Conservation (phyloP, 1,140 invertebrate species). For the Lordiphosa stackelbergi region DNA sequence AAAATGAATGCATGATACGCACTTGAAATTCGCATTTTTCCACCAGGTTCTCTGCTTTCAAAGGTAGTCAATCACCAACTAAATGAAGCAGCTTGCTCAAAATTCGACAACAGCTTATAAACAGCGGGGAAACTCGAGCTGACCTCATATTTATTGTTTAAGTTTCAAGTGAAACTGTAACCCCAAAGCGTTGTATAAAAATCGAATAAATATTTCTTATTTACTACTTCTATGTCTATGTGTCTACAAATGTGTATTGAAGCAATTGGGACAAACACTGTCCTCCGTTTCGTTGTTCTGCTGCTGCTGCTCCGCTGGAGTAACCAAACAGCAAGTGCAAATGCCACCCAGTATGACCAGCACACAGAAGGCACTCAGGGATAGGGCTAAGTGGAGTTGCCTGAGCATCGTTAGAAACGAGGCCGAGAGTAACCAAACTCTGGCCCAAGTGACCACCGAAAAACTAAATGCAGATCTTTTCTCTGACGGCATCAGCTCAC, state of each 20-base stretch:
- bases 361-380: conserved; percentile 59
- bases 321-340: conserved; percentile 52
- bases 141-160: too few relatives aligned
- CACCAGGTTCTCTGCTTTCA: too few relatives aligned
- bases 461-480: conserved; percentile 55
- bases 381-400: conserved; percentile 59
- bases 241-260: conserved; percentile 30
- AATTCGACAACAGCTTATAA: too few relatives aligned
- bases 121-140: too few relatives aligned
- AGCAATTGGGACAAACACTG: conserved; percentile 1
- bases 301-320: conserved; percentile 19
- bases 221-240: conserved; percentile 2
- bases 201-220: neutral
- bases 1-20: too few relatives aligned
- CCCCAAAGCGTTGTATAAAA: neutral
- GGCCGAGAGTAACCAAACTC: conserved; percentile 69
- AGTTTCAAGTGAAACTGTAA: neutral
- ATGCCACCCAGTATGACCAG: conserved; percentile 65
- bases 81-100: too few relatives aligned
- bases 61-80: too few relatives aligned
- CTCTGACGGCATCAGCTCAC: conserved; percentile 50
- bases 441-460: conserved; percentile 61
- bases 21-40: too few relatives aligned
- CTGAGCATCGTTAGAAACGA: conserved; percentile 65
- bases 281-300: conserved; percentile 3